phyloP scores from a whole-genome alignment of 2,888 invertebrate genomes.

The Erpobdella octoculata region DNA sequence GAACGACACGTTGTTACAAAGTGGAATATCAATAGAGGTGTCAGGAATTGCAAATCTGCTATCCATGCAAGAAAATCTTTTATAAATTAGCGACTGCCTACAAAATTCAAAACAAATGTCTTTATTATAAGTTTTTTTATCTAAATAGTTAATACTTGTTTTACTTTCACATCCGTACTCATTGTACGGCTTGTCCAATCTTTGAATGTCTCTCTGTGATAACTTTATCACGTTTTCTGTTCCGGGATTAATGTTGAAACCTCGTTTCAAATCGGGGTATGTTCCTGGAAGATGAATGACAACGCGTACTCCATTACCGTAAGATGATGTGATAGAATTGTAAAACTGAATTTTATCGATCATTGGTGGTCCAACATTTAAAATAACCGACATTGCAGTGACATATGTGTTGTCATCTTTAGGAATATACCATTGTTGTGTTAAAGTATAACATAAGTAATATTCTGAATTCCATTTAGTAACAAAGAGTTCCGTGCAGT shows the following conservation, averaged over 20 bases:
- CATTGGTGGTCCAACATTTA: slow-evolving; percentile 2
- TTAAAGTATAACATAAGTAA: slow-evolving; percentile 11
- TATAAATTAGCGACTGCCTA: too few relatives aligned
- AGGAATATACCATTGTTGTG: neutral
- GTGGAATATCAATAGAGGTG: too few relatives aligned
- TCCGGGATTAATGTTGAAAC: slow-evolving; percentile 16
- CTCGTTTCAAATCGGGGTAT: slow-evolving; percentile 10
- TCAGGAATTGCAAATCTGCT: too few relatives aligned
- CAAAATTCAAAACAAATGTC: too few relatives aligned
- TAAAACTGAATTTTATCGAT: neutral
- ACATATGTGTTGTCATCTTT: slow-evolving; percentile 3
- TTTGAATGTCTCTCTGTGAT: neutral
- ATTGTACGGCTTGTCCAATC: slow-evolving; percentile 9
- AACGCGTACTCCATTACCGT: slow-evolving; percentile 10
- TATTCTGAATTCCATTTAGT: slow-evolving; percentile 14
- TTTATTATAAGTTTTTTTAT: too few relatives aligned
- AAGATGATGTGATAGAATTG: neutral
- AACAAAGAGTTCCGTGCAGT: neutral
- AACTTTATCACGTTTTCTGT: slow-evolving; percentile 10
- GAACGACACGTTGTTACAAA: too few relatives aligned
- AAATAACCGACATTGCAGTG: neutral
- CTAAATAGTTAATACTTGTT: too few relatives aligned
- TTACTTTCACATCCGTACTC: neutral
- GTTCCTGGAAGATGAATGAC: slow-evolving; percentile 3
- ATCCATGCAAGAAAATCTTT: too few relatives aligned